Evolutionary conservation across 2,888 invertebrate genomes (phyloP).

Genomic region (Rotaria sp.): DNA sequence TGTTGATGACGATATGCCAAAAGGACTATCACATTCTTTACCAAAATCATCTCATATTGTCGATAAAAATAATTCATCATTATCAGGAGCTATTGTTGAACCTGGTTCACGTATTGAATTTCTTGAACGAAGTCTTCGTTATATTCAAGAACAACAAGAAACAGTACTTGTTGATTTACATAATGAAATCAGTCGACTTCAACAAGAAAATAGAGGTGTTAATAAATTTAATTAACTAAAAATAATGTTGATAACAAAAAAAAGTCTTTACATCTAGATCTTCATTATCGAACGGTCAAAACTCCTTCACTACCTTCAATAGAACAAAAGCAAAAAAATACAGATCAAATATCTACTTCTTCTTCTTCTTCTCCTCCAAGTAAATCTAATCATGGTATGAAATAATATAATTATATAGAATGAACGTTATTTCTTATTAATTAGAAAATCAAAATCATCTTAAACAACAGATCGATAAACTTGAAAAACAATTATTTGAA

Average conservation of each 20-base stretch:
- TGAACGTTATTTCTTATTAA: too few relatives aligned
- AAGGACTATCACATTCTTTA: background rate
- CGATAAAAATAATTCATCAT: too few relatives aligned
- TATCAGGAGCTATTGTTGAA: background rate
- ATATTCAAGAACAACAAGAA: background rate
- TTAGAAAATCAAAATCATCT: background rate
- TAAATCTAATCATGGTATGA: background rate
- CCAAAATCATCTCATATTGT: too few relatives aligned
- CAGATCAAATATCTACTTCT: background rate
- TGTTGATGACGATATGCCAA: background rate
- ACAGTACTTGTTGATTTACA: background rate
- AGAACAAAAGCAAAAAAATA: background rate
- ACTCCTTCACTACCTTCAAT: background rate
- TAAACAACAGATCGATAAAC: constrained; percentile 25
- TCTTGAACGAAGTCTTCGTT: background rate
- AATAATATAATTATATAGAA: background rate
- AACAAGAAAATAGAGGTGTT: constrained; percentile 3
- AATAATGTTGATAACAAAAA: too few relatives aligned
- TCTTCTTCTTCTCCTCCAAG: background rate
- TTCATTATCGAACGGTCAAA: background rate
- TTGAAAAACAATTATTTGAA: constrained; percentile 19
- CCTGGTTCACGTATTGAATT: background rate
- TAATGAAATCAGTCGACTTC: background rate
- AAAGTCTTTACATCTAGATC: background rate
- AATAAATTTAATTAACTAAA: too few relatives aligned